Conservation (phyloP, 2,113 vertebrate genomes). For the Alaudala cheleensis region DNA sequence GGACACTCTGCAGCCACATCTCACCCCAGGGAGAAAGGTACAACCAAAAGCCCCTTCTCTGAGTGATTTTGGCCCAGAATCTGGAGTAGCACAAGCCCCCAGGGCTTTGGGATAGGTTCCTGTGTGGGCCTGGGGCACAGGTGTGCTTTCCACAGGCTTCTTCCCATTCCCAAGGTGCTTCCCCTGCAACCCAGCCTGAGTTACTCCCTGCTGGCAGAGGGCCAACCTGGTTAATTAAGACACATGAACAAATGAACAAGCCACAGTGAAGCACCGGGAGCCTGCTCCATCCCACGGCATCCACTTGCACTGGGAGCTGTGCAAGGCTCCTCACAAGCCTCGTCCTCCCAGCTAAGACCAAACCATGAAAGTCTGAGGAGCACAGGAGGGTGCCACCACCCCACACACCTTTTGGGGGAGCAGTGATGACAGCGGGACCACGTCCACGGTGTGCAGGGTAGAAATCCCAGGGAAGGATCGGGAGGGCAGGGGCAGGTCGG, state of each 20-base stretch:
- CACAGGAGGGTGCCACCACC: not conserved
- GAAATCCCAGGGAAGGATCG: not conserved
- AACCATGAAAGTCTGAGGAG: not conserved
- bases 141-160: not conserved
- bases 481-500: accelerated
- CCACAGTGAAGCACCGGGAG: not conserved
- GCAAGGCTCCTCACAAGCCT: not conserved
- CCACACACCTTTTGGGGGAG: accelerated
- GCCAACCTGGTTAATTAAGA: not conserved
- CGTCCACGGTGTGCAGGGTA: accelerated
- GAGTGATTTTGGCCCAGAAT: not conserved
- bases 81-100: not conserved
- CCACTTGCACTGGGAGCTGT: not conserved
- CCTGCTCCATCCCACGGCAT: not conserved
- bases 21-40: not conserved
- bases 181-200: not conserved
- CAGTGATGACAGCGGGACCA: accelerated
- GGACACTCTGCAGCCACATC: not conserved
- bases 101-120: not conserved
- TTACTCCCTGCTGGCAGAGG: not conserved
- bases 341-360: not conserved
- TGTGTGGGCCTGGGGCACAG: not conserved
- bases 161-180: not conserved
- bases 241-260: not conserved
- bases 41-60: not conserved